Conservation (phyloP, 1,140 invertebrate genomes). For the Hyposmocoma kahamanoa region DNA sequence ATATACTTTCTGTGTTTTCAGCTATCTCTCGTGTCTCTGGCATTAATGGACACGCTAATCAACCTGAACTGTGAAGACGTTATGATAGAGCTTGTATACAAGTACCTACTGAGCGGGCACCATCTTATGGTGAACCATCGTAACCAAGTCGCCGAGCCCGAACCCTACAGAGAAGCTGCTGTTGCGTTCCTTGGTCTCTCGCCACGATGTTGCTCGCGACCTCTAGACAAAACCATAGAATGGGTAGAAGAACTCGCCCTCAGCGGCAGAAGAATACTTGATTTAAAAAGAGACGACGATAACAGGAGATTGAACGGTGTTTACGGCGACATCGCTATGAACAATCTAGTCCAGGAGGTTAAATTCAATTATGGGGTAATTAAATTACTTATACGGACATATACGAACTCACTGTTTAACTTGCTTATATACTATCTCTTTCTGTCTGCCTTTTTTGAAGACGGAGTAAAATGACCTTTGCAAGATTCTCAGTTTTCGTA, state of each 20-base stretch:
- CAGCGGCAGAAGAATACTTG: constrained; percentile 45
- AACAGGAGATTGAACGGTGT: constrained; percentile 41
- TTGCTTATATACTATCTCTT: no score
- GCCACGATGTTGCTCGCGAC: constrained; percentile 62
- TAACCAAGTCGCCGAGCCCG: constrained; percentile 82
- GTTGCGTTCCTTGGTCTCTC: constrained; percentile 88
- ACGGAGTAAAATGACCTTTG: no score
- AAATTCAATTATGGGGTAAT: constrained; percentile 67
- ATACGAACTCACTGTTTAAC: no score
- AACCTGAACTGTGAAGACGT: constrained; percentile 97
- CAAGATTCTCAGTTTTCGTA: no score
- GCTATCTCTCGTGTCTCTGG: constrained; percentile 92
- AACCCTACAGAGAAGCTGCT: constrained; percentile 87
- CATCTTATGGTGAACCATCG: constrained; percentile 87
- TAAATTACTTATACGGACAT: no score
- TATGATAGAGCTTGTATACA: constrained; percentile 94
- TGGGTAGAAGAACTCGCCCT: constrained; percentile 50
- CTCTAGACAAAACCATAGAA: constrained; percentile 43
- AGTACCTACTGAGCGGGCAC: constrained; percentile 90
- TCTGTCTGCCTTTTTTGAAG: no score
- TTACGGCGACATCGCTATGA: constrained; percentile 54
- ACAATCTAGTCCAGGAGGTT: constrained; percentile 58
- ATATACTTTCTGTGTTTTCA: constrained; percentile 59
- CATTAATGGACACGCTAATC: constrained; percentile 92
- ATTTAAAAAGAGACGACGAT: constrained; percentile 42